Percentiles rank a stretch among this genome's conserved stretches.
Conservation (phyloP, 1,140 invertebrate genomes). For the Macrotrachela quadricornifera region DNA sequence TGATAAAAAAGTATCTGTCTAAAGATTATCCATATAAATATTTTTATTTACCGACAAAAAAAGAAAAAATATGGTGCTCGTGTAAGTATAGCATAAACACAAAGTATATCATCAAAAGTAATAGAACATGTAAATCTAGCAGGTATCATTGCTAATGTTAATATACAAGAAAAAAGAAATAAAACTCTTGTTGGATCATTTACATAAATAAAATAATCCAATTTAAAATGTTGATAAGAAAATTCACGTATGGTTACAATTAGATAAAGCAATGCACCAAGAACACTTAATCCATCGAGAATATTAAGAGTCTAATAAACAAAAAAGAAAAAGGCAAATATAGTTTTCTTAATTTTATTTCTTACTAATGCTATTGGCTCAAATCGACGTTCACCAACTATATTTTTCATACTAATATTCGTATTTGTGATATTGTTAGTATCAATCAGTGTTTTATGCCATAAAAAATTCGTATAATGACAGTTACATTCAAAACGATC, state of each 20-base stretch:
- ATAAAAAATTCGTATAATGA: no score
- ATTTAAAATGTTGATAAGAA: not conserved
- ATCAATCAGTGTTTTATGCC: no score
- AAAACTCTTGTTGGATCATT: constrained; percentile 68
- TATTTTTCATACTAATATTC: no score
- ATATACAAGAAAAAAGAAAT: constrained; percentile 70
- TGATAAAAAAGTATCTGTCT: no score
- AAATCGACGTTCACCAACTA: no score
- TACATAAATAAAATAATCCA: constrained; percentile 37
- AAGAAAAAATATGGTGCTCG: constrained; percentile 93
- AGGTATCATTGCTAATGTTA: constrained; percentile 60
- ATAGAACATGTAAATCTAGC: constrained; percentile 53
- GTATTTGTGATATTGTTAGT: no score
- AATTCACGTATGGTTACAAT: not conserved
- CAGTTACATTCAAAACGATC: no score
- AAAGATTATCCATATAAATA: not conserved
- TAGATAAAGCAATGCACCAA: not conserved
- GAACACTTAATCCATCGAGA: not conserved
- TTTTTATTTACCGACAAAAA: constrained; percentile 57
- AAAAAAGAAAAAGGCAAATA: no score
- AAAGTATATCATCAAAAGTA: constrained; percentile 55
- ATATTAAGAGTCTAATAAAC: no score
- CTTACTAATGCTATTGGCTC: no score
- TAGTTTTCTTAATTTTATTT: no score
- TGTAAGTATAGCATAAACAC: constrained; percentile 75